These are phyloP conservation scores for Drosophila insularis DNA, from an alignment of 1,140 invertebrate genomes.

Conservation along the genomic window DNA sequence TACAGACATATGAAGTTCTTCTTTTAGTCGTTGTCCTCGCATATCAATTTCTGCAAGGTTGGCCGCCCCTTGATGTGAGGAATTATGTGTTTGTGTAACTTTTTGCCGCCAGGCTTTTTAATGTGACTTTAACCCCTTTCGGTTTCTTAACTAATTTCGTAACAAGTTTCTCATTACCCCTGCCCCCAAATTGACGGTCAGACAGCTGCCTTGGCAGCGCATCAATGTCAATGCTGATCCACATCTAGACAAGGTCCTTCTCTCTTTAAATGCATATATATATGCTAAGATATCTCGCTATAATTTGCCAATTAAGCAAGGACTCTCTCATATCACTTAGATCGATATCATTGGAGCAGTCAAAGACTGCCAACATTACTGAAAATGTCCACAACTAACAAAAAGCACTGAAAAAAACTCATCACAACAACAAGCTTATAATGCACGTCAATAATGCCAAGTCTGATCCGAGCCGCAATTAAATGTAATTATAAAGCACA, in stretches of 20 bases:
- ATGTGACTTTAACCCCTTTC: slow-evolving; percentile 34
- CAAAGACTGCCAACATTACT: slow-evolving; percentile 60
- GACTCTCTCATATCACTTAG: slow-evolving; percentile 20
- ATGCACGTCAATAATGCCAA: slow-evolving; percentile 43
- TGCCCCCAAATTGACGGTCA: slow-evolving; percentile 13
- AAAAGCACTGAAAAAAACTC: slow-evolving; percentile 29
- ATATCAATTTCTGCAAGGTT: slow-evolving; percentile 63
- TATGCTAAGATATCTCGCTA: slow-evolving; percentile 44
- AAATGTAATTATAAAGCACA: slow-evolving; percentile 65
- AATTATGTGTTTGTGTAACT: slow-evolving; percentile 65
- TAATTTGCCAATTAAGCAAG: slow-evolving; percentile 77
- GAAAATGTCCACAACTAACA: slow-evolving; percentile 17
- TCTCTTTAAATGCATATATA: slow-evolving; percentile 22
- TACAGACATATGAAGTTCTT: slow-evolving; percentile 22
- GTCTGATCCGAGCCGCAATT: slow-evolving; percentile 55
- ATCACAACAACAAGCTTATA: slow-evolving; percentile 24
- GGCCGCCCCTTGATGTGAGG: slow-evolving; percentile 43
- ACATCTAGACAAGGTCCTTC: slow-evolving; percentile 66
- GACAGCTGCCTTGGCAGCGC: slow-evolving; percentile 60
- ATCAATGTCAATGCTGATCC: slow-evolving; percentile 77
- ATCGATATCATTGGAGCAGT: slow-evolving; percentile 46
- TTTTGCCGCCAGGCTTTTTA: slow-evolving; percentile 52
- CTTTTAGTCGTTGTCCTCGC: slow-evolving; percentile 33
- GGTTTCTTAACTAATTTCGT: slow-evolving; percentile 65
- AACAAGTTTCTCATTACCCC: slow-evolving; percentile 77